Conservation (phyloP, 2,113 vertebrate genomes). For the Stegostoma tigrinum region DNA sequence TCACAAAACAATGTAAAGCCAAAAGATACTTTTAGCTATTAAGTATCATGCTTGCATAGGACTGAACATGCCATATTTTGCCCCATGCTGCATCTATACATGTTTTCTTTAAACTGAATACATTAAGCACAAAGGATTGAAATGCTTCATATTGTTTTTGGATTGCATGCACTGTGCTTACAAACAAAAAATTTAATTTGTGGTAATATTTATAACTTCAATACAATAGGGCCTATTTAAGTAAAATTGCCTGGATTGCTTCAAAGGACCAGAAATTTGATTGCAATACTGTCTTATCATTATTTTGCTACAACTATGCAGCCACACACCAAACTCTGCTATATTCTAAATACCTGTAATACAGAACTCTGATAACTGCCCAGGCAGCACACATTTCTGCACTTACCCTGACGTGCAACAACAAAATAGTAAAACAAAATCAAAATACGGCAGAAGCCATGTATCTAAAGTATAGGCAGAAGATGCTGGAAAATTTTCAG, state of each 20-base stretch:
- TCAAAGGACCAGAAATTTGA: background rate
- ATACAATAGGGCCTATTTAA: background rate
- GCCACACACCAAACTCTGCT: background rate
- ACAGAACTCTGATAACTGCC: background rate
- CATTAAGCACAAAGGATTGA: background rate
- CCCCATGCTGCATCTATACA: background rate
- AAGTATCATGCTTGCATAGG: background rate
- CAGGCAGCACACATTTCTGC: background rate
- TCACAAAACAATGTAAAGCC: background rate
- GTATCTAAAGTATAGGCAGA: background rate
- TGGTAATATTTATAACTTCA: background rate
- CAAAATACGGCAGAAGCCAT: background rate
- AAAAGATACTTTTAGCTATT: background rate
- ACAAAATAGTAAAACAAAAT: background rate
- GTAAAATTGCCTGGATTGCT: background rate
- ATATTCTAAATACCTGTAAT: background rate
- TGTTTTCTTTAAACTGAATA: background rate
- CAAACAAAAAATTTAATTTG: background rate
- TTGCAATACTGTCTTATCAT: background rate
- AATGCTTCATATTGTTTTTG: background rate
- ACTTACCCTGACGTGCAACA: background rate
- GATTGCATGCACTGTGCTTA: background rate
- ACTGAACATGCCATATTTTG: background rate
- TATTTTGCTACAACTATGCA: background rate
- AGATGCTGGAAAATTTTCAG: too few species aligned